Evolutionary conservation across 2,888 invertebrate genomes (phyloP), one percentile per base, ranked within the genome.

Genomic region (Gisinianus flammeolus): DNA sequence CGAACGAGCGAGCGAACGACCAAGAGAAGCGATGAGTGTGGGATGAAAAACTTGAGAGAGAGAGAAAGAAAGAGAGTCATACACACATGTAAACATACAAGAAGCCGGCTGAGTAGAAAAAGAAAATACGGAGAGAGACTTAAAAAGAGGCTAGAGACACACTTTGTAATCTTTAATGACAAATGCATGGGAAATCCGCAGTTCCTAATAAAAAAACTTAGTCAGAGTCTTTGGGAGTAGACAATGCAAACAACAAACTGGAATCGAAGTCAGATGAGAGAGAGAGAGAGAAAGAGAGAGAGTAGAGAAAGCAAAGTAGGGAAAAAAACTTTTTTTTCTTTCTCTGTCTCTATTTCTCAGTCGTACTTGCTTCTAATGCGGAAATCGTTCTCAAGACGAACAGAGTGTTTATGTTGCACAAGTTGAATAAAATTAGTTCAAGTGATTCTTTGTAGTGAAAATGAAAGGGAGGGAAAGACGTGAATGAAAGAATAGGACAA

Each of bases 341-440:
- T 67, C n/a, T 33, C 33, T 31, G 10, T 66, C 28, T 31, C 66
- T 28, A 10, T 30, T n/a, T 22, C 35, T 68, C 24, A 5, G 64
- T 68, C 24, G 16, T 10, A 44, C 12, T 30, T 4, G 31, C 12
- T 31, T 33, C 33, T 67, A 75, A 78, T 78, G 74, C 70, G 70
- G 78, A 75, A 78, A 75, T 78, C 52, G 75, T 78, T 74, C 75
- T 71, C 44, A 70, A 70, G 66, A 64, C 58, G 74, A 74, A 74
- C 66, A 74, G 74, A 74, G 74, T 74, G 74, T 74, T 74, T 74
- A 74, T 74, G 74, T 74, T 74, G 74, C 66, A 28, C 74, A 74
- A 74, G 66, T 79, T 79, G 73, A 77, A 76, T 79, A 79, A 77
- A 79, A 77, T 79, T 79, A 79, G 79, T 73, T 79, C 76, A 79